Base-by-base conservation (phyloP, 2,888 invertebrate species). In the Ariolimax columbianus region DNA sequence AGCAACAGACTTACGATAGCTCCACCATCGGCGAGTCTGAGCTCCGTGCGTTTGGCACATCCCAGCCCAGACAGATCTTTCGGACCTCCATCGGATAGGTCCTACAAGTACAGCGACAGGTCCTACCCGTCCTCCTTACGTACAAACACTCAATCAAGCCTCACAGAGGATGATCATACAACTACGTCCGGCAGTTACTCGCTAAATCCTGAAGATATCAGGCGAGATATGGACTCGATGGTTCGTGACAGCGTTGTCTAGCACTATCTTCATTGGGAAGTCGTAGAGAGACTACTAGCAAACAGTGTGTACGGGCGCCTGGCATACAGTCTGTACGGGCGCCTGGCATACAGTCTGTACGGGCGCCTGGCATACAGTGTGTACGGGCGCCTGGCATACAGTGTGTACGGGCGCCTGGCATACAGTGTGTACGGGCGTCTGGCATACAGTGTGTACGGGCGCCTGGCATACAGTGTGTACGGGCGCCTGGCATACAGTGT, bases 131-230 rank as follows among this genome's bases (percentile, higher is more conserved):
- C n/a, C 17, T 70, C 78, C 11, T 38, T 55, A 33, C 77, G 73
- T 9, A 79, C 79, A 63, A 55, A 30, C 63, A 83, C 51, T 38
- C 75, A 63, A n/a, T 66, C 77, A 3, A 81, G 75, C 33, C 77
- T 85, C 0, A 23, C 72, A 1, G 88, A 87, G 38, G 88, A 86
- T 33, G 86, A 85, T 30, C 78, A 81, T 14, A 88, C 88, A 43
- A 87, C 87, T 26, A 87, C 88, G 0, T 88, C 88, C 0, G 89
- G 89, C 11, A 89, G 89, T 68, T 89, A 87, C 80, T 86, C 85
- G 4, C 78, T 89, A 43, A 88, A 88, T 70, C 81, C 87, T 0
- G 89, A 89, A 17, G 89, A 89, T 36, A 81, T 89, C 11, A 68
- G 86, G 63, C 75, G 82, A 23, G 89, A 89, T 17, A 86, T 89